Evolutionary conservation across 2,113 vertebrate species (phyloP).

Genomic region (Stigmatopora nigra): DNA sequence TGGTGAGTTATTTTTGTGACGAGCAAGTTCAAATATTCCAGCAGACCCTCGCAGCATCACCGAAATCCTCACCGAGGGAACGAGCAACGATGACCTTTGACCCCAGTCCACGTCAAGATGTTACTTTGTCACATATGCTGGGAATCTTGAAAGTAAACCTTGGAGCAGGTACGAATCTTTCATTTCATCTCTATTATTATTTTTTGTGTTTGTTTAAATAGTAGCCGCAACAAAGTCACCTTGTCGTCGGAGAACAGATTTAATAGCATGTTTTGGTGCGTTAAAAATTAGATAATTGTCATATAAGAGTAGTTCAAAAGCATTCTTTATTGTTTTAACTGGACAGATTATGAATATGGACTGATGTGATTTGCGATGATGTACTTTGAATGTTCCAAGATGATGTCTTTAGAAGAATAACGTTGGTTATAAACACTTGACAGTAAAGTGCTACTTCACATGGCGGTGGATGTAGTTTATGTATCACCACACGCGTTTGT

Average conservation of each 20-base stretch:
- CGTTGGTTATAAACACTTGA: neutral
- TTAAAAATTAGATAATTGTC: neutral
- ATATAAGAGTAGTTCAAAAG: neutral
- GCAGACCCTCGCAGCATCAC: neutral
- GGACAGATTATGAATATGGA: neutral
- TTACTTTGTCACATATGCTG: conserved; percentile 4
- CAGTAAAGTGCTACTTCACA: conserved; percentile 3
- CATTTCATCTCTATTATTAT: neutral
- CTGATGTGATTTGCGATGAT: no score
- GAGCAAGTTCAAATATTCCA: conserved; percentile 4
- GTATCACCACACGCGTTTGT: conserved; percentile 5
- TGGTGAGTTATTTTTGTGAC: neutral
- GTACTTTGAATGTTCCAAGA: neutral
- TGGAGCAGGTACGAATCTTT: neutral
- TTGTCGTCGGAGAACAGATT: neutral
- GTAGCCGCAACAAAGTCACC: neutral
- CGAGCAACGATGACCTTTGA: neutral
- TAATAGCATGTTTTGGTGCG: neutral
- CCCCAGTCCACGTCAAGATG: neutral
- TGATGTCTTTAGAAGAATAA: neutral
- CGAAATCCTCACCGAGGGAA: neutral
- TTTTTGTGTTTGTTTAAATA: neutral
- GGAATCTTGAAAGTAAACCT: neutral
- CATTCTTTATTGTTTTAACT: neutral
- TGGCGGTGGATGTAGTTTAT: neutral